Evolutionary conservation across 2,113 vertebrate genomes (phyloP).

Genomic region (Pogonocichla stellata): DNA sequence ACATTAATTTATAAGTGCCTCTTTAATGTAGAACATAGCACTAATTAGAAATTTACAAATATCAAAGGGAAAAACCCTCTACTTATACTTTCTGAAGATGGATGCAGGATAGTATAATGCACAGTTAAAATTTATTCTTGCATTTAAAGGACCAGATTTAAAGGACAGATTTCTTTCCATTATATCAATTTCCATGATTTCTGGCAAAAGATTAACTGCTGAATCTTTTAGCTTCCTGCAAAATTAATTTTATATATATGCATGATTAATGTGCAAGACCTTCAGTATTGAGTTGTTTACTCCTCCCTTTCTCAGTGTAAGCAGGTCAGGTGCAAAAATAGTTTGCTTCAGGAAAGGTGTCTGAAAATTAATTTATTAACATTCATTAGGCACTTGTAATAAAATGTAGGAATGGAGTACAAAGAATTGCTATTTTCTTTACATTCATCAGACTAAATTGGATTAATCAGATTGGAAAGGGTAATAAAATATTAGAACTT

Average conservation of each 20-base stretch:
- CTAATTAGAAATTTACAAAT: neutral
- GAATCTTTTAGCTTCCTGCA: neutral
- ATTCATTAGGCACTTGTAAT: neutral
- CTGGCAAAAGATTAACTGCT: neutral
- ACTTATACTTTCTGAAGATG: neutral
- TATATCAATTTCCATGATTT: neutral
- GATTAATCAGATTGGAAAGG: constrained; percentile 14
- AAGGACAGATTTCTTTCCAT: neutral
- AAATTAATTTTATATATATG: neutral
- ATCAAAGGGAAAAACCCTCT: neutral
- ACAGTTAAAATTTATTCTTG: neutral
- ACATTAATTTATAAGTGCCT: neutral
- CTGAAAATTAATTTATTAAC: constrained; percentile 33
- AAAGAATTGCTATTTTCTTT: constrained; percentile 10
- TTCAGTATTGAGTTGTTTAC: neutral
- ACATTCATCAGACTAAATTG: constrained; percentile 12
- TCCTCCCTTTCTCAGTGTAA: neutral
- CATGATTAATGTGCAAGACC: neutral
- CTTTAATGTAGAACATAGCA: neutral
- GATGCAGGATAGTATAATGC: neutral
- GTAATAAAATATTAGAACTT: constrained; percentile 31
- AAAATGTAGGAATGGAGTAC: neutral
- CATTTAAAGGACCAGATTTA: neutral
- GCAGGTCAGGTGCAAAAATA: neutral
- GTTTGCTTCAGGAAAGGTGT: neutral